These are phyloP conservation scores for Proales similis DNA, from an alignment of 1,140 invertebrate genomes.

Conservation along the genomic window DNA sequence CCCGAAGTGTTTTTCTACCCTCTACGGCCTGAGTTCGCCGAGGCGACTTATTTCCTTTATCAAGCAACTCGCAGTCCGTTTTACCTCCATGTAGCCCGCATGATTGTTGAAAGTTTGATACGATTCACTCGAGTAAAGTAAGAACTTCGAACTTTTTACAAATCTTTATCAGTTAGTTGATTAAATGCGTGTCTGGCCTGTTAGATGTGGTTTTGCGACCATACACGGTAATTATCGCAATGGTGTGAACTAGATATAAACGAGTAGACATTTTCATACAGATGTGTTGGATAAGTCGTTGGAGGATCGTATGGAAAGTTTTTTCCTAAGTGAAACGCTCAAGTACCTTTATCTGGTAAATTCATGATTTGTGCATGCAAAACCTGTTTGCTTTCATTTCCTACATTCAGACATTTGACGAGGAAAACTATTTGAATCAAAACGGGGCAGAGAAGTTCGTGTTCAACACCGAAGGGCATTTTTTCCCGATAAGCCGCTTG, in stretches of 20 bases:
- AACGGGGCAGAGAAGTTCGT: constrained; percentile 57
- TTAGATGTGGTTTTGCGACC: constrained; percentile 64
- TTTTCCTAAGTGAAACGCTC: constrained; percentile 94
- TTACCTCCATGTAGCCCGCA: constrained; percentile 63
- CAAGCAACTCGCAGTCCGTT: constrained; percentile 66
- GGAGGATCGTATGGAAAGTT: constrained; percentile 98
- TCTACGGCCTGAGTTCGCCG: constrained; percentile 62
- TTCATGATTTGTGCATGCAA: too few relatives aligned
- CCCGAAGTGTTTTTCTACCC: constrained; percentile 65
- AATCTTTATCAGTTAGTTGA: background rate
- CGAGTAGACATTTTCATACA: too few relatives aligned
- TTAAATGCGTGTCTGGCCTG: constrained; percentile 2
- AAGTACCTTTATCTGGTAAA: constrained; percentile 92
- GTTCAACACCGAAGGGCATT: constrained; percentile 65
- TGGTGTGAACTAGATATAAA: too few relatives aligned
- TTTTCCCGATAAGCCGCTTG: constrained; percentile 58
- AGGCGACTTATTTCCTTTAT: constrained; percentile 66
- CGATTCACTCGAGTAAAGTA: constrained; percentile 56
- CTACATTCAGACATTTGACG: constrained; percentile 67
- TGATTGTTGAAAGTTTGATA: constrained; percentile 62
- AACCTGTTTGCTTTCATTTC: too few relatives aligned
- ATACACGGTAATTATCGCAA: too few relatives aligned
- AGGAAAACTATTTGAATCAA: constrained; percentile 60
- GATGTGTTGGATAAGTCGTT: constrained; percentile 81
- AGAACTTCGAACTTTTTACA: constrained; percentile 38